These are phyloP conservation scores for Hyaena hyaena DNA, from an alignment of 2,113 vertebrate genomes.

Conservation along the genomic window DNA sequence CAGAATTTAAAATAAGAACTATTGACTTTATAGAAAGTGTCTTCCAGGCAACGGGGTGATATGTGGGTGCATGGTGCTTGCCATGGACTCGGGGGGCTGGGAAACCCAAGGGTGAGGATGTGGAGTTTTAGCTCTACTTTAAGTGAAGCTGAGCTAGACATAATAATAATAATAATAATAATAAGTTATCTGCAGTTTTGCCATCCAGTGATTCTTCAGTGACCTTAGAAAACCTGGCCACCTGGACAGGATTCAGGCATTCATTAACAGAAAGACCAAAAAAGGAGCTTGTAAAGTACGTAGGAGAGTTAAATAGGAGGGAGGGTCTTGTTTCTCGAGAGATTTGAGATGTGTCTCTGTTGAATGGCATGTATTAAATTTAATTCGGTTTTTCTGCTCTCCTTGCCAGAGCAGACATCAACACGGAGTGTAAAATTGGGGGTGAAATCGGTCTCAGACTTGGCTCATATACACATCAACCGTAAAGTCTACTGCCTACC, in stretches of 20 bases:
- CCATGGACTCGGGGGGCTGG: background rate
- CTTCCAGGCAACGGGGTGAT: background rate
- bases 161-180: background rate
- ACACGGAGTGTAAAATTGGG: background rate
- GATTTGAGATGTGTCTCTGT: background rate
- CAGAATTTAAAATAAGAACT: slow-evolving; percentile 17
- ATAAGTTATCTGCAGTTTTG: background rate
- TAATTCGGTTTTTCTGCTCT: background rate
- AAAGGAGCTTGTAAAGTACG: background rate
- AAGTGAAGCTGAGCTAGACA: background rate
- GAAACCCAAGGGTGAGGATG: background rate
- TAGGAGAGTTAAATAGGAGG: slow-evolving; percentile 30
- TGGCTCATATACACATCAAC: background rate
- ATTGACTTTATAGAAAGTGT: background rate
- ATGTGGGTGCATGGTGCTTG: background rate
- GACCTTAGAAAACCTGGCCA: background rate
- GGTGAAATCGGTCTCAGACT: background rate
- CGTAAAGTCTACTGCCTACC: background rate
- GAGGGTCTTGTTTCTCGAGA: background rate
- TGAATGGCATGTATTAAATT: background rate
- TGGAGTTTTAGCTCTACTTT: background rate
- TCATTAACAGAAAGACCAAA: background rate
- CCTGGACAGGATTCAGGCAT: background rate
- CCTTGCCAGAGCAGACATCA: background rate
- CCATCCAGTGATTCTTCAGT: background rate